Conservation (phyloP, 2,888 invertebrate species). For the Aleiodes leptofemur region DNA sequence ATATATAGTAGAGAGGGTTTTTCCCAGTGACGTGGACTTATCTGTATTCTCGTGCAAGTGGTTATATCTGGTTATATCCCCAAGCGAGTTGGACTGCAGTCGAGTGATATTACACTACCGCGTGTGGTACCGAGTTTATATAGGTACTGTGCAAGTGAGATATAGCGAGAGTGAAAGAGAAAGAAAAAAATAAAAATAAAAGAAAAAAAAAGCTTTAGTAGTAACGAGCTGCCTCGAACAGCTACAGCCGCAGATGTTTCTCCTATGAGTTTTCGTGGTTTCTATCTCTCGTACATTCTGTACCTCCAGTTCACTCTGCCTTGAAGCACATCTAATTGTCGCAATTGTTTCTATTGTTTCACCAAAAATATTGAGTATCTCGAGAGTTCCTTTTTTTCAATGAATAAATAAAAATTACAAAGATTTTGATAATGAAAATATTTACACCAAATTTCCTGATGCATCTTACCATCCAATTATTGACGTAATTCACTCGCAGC, state of each 20-base stretch:
- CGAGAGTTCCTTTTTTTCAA: background rate
- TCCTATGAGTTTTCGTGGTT: constrained; percentile 36
- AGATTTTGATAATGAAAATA: background rate
- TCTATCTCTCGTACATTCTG: constrained; percentile 18
- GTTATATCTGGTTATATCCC: constrained; percentile 31
- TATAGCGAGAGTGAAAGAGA: background rate
- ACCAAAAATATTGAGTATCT: constrained; percentile 8
- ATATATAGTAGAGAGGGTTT: constrained; percentile 10
- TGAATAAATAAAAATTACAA: background rate
- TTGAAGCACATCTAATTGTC: constrained; percentile 4
- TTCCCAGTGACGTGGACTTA: constrained; percentile 28
- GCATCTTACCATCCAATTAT: no score
- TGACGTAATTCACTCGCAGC: no score
- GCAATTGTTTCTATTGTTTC: constrained; percentile 7
- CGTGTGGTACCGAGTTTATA: constrained; percentile 7
- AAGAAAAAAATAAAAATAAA: background rate
- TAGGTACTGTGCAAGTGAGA: no score
- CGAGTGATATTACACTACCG: constrained; percentile 43
- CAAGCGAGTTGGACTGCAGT: constrained; percentile 35
- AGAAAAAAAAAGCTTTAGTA: constrained; percentile 22
- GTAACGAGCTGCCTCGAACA: constrained; percentile 41
- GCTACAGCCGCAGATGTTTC: constrained; percentile 43
- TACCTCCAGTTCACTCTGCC: constrained; percentile 21
- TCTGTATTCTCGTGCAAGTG: constrained; percentile 30
- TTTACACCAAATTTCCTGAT: no score